Evolutionary conservation across 2,888 invertebrate genomes (phyloP).

Genomic region (Spilosoma lubricipeda): DNA sequence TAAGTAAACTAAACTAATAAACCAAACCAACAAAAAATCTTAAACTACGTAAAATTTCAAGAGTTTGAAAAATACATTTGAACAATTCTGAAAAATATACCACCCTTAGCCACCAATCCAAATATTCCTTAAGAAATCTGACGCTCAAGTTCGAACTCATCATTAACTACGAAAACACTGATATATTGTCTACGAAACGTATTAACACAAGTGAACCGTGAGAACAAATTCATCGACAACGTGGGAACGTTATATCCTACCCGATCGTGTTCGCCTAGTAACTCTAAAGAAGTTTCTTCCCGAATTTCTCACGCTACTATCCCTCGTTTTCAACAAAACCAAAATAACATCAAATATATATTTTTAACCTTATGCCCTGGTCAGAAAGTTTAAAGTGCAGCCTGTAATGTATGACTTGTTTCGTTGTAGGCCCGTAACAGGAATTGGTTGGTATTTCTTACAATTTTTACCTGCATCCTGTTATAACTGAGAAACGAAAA

Average conservation of each 20-base stretch:
- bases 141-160: constrained; percentile 25
- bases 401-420: constrained; percentile 40
- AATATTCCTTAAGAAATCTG: not conserved
- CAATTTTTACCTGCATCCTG: constrained; percentile 64
- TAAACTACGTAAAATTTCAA: not conserved
- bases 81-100: not conserved
- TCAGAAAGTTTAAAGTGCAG: constrained; percentile 45
- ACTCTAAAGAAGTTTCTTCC: constrained; percentile 82
- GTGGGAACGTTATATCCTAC: constrained; percentile 70
- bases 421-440: constrained; percentile 55
- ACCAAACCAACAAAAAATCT: not conserved
- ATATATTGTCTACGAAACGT: constrained; percentile 35
- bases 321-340: constrained; percentile 75
- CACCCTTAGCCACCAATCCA: not conserved
- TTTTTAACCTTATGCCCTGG: constrained; percentile 39
- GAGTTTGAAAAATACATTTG: not conserved
- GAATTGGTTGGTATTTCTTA: constrained; percentile 66
- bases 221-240: constrained; percentile 56
- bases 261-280: constrained; percentile 74
- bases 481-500: not conserved
- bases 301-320: constrained; percentile 85
- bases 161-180: constrained; percentile 28
- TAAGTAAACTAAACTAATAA: not conserved
- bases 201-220: constrained; percentile 54
- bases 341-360: constrained; percentile 47